Conservation (phyloP, 2,113 vertebrate species). For the Zonotrichia leucophrys region DNA sequence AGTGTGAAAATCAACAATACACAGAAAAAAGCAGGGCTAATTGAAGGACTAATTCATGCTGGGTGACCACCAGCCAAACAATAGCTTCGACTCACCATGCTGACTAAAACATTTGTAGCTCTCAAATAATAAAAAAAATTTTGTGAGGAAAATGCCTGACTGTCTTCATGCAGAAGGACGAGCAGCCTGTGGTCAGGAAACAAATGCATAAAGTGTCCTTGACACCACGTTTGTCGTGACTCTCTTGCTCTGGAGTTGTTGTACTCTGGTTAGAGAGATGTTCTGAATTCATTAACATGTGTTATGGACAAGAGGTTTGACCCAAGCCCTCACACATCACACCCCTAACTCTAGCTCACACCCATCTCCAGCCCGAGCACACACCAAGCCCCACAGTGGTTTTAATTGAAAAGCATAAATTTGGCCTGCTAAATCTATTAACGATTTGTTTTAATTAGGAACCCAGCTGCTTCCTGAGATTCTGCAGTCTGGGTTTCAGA, state of each 20-base stretch:
- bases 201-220: neutral
- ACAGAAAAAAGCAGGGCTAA: neutral
- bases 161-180: neutral
- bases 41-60: constrained; percentile 23
- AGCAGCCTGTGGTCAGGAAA: neutral
- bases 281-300: neutral
- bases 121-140: neutral
- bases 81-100: neutral
- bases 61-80: neutral
- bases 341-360: neutral
- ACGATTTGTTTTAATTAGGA: constrained; percentile 82
- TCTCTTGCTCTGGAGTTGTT: neutral
- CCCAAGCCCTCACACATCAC: neutral
- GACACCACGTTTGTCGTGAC: neutral
- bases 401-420: constrained; percentile 80
- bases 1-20: constrained; percentile 7
- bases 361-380: neutral
- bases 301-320: neutral
- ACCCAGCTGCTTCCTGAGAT: constrained; percentile 82
- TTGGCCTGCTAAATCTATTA: constrained; percentile 82
- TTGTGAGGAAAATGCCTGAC: neutral
- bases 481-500: constrained; percentile 75
- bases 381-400: constrained; percentile 1
- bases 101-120: neutral
- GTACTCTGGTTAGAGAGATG: neutral